Percentiles rank a stretch among this genome's conserved stretches.
phyloP scores from a whole-genome alignment of 2,113 vertebrate genomes.

The Catharus fuscescens region DNA sequence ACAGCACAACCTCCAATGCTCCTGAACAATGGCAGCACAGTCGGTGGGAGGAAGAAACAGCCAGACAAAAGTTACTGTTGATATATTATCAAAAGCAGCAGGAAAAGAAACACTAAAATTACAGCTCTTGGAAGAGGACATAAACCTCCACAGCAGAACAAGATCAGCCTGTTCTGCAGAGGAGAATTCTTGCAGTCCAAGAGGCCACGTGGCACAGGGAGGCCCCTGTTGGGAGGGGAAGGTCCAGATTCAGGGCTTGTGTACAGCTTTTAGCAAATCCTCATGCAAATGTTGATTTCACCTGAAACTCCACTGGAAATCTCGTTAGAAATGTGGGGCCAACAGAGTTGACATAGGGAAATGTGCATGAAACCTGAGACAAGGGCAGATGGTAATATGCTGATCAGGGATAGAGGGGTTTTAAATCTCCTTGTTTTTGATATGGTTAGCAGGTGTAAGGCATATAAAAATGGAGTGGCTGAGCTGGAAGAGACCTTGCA shows the following conservation, averaged over 20 bases:
- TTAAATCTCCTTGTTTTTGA: neutral
- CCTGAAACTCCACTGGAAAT: neutral
- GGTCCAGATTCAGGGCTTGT: neutral
- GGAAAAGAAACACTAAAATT: conserved; percentile 26
- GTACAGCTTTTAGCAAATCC: neutral
- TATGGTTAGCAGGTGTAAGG: neutral
- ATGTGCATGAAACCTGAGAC: neutral
- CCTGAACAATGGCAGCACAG: neutral
- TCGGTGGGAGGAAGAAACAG: neutral
- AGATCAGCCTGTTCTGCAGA: conserved; percentile 63
- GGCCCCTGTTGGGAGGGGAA: neutral
- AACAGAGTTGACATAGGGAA: neutral
- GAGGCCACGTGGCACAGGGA: neutral
- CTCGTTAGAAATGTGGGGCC: neutral
- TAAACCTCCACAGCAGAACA: neutral
- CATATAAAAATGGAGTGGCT: neutral
- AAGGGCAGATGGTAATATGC: neutral
- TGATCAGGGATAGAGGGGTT: neutral
- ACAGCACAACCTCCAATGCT: neutral
- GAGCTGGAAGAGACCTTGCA: neutral
- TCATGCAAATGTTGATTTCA: neutral
- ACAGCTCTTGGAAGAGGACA: conserved; percentile 2
- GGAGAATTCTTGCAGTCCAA: neutral
- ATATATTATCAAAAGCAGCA: conserved; percentile 1
- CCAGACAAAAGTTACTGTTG: neutral